phyloP scores from a whole-genome alignment of 2,797 vertebrate species.

The Enoplosus armatus region DNA sequence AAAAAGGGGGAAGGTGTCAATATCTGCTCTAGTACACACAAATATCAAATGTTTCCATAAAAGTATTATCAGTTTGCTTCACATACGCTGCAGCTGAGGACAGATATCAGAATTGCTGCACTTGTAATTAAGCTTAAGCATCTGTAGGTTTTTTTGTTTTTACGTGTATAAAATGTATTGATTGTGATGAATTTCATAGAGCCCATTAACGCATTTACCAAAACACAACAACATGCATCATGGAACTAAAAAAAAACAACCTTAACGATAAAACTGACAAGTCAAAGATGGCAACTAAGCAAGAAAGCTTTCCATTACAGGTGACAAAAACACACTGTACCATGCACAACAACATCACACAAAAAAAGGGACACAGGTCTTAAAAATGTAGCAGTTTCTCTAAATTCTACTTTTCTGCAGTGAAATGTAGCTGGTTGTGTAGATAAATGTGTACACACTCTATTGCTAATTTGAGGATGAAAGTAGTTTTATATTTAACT shows the following conservation, averaged over 20 bases:
- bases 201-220: background rate
- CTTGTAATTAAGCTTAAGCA: background rate
- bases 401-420: background rate
- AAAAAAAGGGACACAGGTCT: background rate
- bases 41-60: background rate
- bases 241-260: conserved; percentile 7
- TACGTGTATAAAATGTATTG: background rate
- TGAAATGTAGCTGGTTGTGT: background rate
- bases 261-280: conserved; percentile 1
- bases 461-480: background rate
- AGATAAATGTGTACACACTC: background rate
- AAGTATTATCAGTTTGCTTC: background rate
- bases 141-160: background rate
- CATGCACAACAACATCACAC: conserved; percentile 38
- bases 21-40: background rate
- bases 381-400: background rate
- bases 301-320: conserved; percentile 21
- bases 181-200: background rate
- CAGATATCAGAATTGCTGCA: background rate
- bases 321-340: conserved; percentile 14
- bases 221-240: conserved; percentile 38
- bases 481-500: background rate
- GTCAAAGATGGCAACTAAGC: conserved; percentile 12
- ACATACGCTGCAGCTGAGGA: background rate
- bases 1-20: background rate